A percentile compares a stretch with the other conserved stretches of the same genome.
Evolutionary conservation across 2,888 invertebrate genomes (phyloP).

Genomic region (Drosophila paranaensis): DNA sequence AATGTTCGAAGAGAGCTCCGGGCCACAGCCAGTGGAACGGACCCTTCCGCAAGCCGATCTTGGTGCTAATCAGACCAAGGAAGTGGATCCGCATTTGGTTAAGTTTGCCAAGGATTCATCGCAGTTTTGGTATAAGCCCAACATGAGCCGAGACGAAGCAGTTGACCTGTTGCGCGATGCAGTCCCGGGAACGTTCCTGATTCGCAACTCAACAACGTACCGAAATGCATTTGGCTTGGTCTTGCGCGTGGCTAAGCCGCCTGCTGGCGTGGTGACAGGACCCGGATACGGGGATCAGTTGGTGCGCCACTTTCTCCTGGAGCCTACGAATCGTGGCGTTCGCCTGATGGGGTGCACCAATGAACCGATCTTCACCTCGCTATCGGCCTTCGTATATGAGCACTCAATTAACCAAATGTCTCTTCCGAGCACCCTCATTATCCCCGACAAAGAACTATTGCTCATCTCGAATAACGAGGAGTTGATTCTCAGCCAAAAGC

Average conservation of each 20-base stretch:
- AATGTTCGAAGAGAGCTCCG: neutral
- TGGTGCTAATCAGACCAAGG: conserved; percentile 87
- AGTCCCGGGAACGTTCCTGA: conserved; percentile 96
- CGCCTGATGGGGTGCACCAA: conserved; percentile 96
- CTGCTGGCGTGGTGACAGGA: conserved; percentile 87
- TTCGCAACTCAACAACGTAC: conserved; percentile 93
- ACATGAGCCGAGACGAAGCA: conserved; percentile 98
- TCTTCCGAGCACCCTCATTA: conserved; percentile 93
- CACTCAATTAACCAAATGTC: conserved; percentile 98
- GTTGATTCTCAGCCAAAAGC: conserved; percentile 71
- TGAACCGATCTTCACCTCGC: conserved; percentile 98
- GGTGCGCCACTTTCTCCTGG: conserved; percentile 98
- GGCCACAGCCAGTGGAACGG: neutral
- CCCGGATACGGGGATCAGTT: conserved; percentile 89
- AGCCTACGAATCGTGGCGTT: conserved; percentile 98
- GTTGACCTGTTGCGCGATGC: conserved; percentile 93
- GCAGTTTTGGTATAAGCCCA: conserved; percentile 98
- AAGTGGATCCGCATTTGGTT: conserved; percentile 94
- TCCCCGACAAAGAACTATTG: conserved; percentile 87
- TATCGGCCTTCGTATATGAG: conserved; percentile 98
- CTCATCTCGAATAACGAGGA: conserved; percentile 52
- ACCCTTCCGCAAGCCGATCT: conserved; percentile 42
- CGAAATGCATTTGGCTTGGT: conserved; percentile 96
- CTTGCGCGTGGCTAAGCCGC: conserved; percentile 93
- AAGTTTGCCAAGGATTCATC: conserved; percentile 94